Evolutionary conservation across 2,113 vertebrate species (phyloP).

Genomic region (Etia nguti): DNA sequence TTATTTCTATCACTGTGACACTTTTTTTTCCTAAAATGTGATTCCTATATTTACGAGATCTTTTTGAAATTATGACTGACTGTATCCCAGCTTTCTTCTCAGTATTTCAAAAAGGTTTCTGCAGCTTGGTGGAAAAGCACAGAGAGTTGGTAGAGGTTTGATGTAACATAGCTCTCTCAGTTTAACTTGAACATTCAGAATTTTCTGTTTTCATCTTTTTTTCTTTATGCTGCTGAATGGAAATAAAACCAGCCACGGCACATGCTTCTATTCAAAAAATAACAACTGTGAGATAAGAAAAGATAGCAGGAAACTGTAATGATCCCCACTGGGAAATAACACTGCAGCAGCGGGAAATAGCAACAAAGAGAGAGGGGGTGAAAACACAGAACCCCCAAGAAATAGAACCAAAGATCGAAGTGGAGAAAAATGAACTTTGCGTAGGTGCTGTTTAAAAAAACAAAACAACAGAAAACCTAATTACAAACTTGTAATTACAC

Average conservation of each 20-base stretch:
- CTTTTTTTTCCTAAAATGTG: neutral
- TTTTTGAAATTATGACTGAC: neutral
- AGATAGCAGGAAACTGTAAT: neutral
- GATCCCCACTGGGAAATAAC: conserved; percentile 7
- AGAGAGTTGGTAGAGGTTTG: neutral
- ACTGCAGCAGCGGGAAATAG: neutral
- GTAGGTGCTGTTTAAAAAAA: neutral
- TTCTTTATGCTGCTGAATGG: neutral
- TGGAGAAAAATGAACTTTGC: neutral
- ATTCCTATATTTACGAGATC: neutral
- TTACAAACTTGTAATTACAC: neutral
- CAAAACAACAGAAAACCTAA: neutral
- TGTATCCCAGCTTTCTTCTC: neutral
- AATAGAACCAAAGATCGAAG: neutral
- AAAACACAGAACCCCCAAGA: neutral
- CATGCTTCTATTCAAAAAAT: neutral
- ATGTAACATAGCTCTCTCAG: neutral
- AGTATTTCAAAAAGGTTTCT: neutral
- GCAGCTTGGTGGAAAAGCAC: neutral
- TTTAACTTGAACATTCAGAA: neutral
- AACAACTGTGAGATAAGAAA: neutral
- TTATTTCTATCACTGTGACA: neutral
- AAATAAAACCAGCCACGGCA: neutral
- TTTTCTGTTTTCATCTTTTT: neutral
- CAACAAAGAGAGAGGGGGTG: neutral